phyloP scores from a whole-genome alignment of 2,888 invertebrate genomes.

The Tetragnatha montana region DNA sequence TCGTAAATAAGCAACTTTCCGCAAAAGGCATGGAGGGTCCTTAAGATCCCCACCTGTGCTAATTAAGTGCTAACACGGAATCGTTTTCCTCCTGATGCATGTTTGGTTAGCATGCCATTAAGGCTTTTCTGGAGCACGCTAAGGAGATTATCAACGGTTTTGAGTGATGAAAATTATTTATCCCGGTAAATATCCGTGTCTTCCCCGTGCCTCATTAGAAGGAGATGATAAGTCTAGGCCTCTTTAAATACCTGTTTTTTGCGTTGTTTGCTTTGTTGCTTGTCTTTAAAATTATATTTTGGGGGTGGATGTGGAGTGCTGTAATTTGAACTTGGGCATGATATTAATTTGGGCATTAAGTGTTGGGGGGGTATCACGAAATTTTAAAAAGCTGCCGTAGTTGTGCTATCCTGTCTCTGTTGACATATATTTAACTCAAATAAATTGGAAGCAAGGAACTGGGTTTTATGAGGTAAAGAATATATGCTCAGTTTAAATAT shows the following conservation, averaged over 20 bases:
- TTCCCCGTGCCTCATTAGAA: not conserved
- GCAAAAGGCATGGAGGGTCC: conserved; percentile 46
- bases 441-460: too few relatives aligned
- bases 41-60: conserved; percentile 48
- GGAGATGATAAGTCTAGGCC: not conserved
- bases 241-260: not conserved
- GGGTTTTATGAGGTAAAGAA: too few relatives aligned
- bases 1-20: conserved; percentile 52
- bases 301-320: not conserved
- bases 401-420: too few relatives aligned
- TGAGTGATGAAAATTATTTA: not conserved
- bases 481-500: too few relatives aligned
- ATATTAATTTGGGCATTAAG: too few relatives aligned
- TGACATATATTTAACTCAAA: too few relatives aligned
- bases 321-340: too few relatives aligned
- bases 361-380: too few relatives aligned
- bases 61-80: conserved; percentile 62
- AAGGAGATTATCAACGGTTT: conserved; percentile 10
- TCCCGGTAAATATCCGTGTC: not conserved
- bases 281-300: not conserved
- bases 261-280: not conserved
- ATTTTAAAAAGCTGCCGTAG: too few relatives aligned
- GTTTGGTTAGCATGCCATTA: conserved; percentile 36
- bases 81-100: conserved; percentile 25
- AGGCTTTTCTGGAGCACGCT: conserved; percentile 37